Base-by-base conservation (phyloP, 2,888 invertebrate genomes). In the Punctoribates punctum region DNA sequence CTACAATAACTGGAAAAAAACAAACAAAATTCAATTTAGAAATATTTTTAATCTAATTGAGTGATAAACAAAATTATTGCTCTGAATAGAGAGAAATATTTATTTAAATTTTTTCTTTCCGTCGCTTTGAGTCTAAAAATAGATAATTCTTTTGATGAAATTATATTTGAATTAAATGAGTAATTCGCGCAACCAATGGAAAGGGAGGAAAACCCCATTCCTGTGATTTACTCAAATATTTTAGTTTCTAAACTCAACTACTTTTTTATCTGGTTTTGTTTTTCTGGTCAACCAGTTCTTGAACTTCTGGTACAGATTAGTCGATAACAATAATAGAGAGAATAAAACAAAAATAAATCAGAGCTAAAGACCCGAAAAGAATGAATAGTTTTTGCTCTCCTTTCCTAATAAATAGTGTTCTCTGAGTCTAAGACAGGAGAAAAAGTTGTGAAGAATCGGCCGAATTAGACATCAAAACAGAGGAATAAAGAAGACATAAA, bases 361-460 rank as follows among this genome's bases (percentile, higher is more conserved):
- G 54, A 54, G 20, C 54, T 54, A 54, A 54, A 54, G n/a, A 20
- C 8, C 54, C n/a, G 54, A 54, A 54, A 54, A 17, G 54, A 54
- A 54, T 54, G 54, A 54, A 8, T 54, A 54, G 20, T 54, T 54
- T 54, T 54, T 20, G 1, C 20, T 54, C 20, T 54, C 1, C 20
- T 54, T 54, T 54, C 1, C 13, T 48, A 48, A 54, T 54, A 54
- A 54, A 54, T 54, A n/a, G 20, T n/a, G 54, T 54, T 54, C 20
- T 54, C 4, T 8, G 34, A 34, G 34, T 34, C 3, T 34, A 34
- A 34, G 34, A 34, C 34, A 34, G 34, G 34, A 34, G 34, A 8
- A 34, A 8, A 34, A 48, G 6, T 4, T 8, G n/a, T 48, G 48
- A 34, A 48, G 48, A 48, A 48, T 48, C 48, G 13, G 48, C 34